Percentiles rank a stretch among this genome's conserved stretches.
These are phyloP conservation scores for Montipora cactus DNA, from an alignment of 64 coral and sea anemone species.

Conservation along the genomic window DNA sequence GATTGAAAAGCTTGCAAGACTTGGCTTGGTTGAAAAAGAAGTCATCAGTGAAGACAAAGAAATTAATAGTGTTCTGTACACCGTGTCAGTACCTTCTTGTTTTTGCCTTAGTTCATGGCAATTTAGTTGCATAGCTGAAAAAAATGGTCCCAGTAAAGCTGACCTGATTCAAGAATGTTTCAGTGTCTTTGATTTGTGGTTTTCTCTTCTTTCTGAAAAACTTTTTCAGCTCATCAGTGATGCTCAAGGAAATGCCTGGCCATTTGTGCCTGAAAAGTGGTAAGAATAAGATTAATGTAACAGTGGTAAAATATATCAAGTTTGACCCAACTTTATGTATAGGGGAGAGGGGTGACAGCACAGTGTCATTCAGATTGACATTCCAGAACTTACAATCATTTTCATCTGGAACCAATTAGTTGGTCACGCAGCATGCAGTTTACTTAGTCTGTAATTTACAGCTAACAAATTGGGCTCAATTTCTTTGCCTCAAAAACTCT, in stretches of 20 bases:
- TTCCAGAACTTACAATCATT: too few species aligned
- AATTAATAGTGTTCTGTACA: background rate
- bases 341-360: too few species aligned
- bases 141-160: background rate
- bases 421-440: too few species aligned
- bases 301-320: too few species aligned
- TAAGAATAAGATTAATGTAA: slow-evolving; percentile 27
- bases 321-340: too few species aligned
- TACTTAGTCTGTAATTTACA: too few species aligned
- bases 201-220: slow-evolving; percentile 66
- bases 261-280: slow-evolving; percentile 99
- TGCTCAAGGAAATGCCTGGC: slow-evolving; percentile 85
- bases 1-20: slow-evolving; percentile 28
- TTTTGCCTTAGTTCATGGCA: background rate
- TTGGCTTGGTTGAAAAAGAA: slow-evolving; percentile 33
- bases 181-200: slow-evolving; percentile 80
- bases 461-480: background rate
- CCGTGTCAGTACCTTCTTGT: slow-evolving; percentile 9
- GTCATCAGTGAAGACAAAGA: background rate
- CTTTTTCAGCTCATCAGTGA: slow-evolving; percentile 55
- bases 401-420: too few species aligned
- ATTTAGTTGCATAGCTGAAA: background rate
- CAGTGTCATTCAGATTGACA: too few species aligned
- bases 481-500: background rate
- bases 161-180: slow-evolving; percentile 17